A percentile compares a stretch with the other conserved stretches of the same genome.
These are phyloP conservation scores for Ondatra zibethicus DNA, from an alignment of 2,113 vertebrate species.

Conservation along the genomic window DNA sequence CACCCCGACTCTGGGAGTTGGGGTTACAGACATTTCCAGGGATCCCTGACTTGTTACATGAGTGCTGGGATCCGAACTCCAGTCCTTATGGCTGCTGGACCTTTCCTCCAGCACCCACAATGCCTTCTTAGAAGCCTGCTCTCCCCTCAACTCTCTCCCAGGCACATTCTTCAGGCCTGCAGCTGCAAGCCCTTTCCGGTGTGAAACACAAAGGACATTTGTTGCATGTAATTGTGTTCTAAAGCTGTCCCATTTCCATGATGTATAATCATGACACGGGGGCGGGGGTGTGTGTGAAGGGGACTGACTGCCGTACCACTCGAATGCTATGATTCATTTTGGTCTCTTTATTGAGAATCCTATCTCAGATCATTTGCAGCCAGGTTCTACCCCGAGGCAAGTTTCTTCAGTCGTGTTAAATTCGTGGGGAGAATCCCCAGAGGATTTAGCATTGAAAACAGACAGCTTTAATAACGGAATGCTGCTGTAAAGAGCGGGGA, in stretches of 20 bases:
- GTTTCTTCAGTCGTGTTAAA: conserved; percentile 78
- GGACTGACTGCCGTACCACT: background rate
- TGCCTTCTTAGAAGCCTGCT: background rate
- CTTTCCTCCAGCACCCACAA: background rate
- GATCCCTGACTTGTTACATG: background rate
- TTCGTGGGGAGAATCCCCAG: conserved; percentile 74
- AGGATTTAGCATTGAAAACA: conserved; percentile 71
- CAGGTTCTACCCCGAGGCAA: conserved; percentile 73
- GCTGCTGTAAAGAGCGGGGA: conserved; percentile 23
- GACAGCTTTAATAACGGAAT: conserved; percentile 70
- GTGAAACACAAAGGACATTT: conserved; percentile 47
- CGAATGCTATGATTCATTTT: conserved; percentile 60
- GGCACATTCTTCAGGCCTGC: rapidly evolving
- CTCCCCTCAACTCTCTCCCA: rapidly evolving
- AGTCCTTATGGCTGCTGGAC: background rate
- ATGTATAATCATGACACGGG: conserved; percentile 63
- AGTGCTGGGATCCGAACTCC: background rate
- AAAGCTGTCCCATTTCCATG: conserved; percentile 58
- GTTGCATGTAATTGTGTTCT: conserved; percentile 2
- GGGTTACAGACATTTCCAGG: background rate
- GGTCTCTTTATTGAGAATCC: conserved; percentile 69
- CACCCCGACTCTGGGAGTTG: background rate
- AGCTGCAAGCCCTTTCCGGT: background rate
- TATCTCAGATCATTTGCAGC: conserved; percentile 72
- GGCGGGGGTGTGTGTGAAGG: too few species aligned